phyloP scores from a whole-genome alignment of 2,113 vertebrate genomes.

The Caretta caretta region DNA sequence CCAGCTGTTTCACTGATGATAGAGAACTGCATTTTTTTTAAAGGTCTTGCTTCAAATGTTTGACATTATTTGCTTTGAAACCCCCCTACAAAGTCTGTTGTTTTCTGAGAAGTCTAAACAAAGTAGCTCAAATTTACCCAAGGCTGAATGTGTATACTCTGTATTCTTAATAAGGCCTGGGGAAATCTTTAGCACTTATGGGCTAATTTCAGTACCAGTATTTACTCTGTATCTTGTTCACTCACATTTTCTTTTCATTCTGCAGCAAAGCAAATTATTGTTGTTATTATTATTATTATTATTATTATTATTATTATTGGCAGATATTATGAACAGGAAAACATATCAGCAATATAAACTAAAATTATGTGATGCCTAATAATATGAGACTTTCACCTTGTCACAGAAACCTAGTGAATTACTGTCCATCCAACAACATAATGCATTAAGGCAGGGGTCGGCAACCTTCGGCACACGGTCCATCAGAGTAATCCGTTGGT shows the following conservation, averaged over 20 bases:
- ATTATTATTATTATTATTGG: neutral
- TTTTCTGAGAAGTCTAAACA: constrained; percentile 26
- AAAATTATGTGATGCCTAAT: constrained; percentile 39
- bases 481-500: no score
- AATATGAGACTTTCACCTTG: constrained; percentile 43
- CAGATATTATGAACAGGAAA: neutral
- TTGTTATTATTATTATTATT: no score
- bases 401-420: constrained; percentile 30
- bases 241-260: constrained; percentile 26
- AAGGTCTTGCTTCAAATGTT: neutral
- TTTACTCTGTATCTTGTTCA: constrained; percentile 36
- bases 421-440: neutral
- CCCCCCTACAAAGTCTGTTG: neutral
- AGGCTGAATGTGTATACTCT: constrained; percentile 24
- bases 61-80: neutral
- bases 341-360: constrained; percentile 22
- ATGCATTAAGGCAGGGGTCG: neutral
- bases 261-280: neutral
- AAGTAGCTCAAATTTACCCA: neutral
- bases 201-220: constrained; percentile 41
- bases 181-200: constrained; percentile 12
- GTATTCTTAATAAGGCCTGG: constrained; percentile 24
- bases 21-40: neutral
- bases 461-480: no score
- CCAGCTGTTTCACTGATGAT: neutral